A percentile compares a stretch with the other conserved stretches of the same genome.
Evolutionary conservation across 2,888 invertebrate species (phyloP).

Genomic region (Agrotis exclamationis): DNA sequence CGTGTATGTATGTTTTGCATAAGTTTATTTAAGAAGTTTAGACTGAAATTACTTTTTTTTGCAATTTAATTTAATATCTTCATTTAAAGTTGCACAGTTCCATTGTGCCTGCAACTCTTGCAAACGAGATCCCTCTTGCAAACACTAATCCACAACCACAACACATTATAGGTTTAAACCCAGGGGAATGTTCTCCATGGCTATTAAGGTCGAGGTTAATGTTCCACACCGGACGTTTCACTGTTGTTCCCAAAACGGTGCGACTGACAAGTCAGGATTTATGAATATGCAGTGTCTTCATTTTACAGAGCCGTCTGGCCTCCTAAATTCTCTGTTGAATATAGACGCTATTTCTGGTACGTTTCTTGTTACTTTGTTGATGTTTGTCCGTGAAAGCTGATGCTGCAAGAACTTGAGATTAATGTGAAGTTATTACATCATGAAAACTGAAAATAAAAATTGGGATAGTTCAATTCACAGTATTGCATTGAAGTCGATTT

Average conservation of each 20-base stretch:
- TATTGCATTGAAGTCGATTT: too few species aligned
- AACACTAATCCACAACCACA: neutral
- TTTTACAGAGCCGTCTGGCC: conserved; percentile 15
- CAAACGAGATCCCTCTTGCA: too few species aligned
- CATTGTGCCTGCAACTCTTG: too few species aligned
- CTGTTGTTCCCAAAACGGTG: conserved; percentile 39
- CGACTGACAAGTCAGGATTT: conserved; percentile 51
- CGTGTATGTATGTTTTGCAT: too few species aligned
- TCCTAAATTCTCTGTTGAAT: conserved; percentile 47
- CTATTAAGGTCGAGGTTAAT: conserved; percentile 26
- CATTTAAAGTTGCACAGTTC: too few species aligned
- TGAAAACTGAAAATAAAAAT: too few species aligned
- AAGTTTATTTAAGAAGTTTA: too few species aligned
- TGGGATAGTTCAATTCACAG: too few species aligned
- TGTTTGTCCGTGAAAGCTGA: conserved; percentile 15
- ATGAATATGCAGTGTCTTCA: conserved; percentile 42
- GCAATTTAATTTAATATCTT: too few species aligned
- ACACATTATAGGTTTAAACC: conserved; percentile 15
- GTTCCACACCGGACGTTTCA: conserved; percentile 26
- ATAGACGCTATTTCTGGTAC: conserved; percentile 30
- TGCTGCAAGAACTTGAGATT: neutral
- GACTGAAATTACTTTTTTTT: too few species aligned
- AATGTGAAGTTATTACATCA: too few species aligned
- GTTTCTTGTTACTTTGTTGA: conserved; percentile 28
- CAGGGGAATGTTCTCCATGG: conserved; percentile 4